Base-by-base conservation (phyloP, 2,113 vertebrate genomes). In the Epinephelus fuscoguttatus region DNA sequence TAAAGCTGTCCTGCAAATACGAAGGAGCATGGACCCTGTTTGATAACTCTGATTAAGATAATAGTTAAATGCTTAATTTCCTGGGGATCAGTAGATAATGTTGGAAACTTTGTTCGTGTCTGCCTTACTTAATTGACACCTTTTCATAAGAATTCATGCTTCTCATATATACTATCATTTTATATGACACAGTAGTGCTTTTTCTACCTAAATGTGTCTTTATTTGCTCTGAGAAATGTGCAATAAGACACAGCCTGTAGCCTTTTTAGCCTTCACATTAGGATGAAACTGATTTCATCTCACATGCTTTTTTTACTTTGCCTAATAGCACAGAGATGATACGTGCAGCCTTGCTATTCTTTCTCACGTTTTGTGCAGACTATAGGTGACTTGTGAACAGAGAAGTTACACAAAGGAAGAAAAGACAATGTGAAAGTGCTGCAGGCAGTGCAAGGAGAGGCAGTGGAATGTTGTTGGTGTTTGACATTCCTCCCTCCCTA, bases 401-500 rank as follows among this genome's bases (percentile, higher is more conserved):
- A 81, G 30, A 86, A 85, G 85, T 88, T 64, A 77, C 69, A 91
- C 88, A 92, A 94, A 94, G 89, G 90, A 85, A 77, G 75, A 85
- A 84, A 90, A 93, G 83, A 94, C 92, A 93, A 94, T 93, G 86
- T 82, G 42, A 89, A 91, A 90, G 79, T 87, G 93, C 94, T 92
- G 89, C 92, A 93, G 94, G 93, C 93, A 75, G 89, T 91, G 90
- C 89, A 92, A 94, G 93, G 90, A 92, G 93, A 91, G 89, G 90
- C 90, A 90, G 63, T 88, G 95, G 95, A 96, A 96, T 96, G 95
- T 92, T 95, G 95, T 95, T 95, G 95, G 94, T 95, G 93, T 95
- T 95, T 95, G 94, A 93, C 94, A 95, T 95, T 95, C 94, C 93
- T 91, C 89, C 78, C 88, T 88, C 72, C 60, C 84, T 84, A 75